Evolutionary conservation across 2,113 vertebrate genomes (phyloP).

Genomic region (Phyllostomus hastatus): DNA sequence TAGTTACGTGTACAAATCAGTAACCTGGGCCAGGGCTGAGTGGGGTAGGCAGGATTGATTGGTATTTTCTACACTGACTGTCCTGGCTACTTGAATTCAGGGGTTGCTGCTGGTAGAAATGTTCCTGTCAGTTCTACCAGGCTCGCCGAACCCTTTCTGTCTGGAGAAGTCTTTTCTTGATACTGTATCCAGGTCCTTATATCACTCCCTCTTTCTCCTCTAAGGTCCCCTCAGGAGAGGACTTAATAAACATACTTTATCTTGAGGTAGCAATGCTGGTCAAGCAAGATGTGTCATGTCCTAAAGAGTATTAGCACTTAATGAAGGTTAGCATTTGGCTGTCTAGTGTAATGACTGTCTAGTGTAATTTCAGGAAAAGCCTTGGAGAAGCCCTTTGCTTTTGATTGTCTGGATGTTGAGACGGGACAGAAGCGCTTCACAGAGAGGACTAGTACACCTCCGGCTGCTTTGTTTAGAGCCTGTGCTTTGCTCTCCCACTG

Average conservation of each 20-base stretch:
- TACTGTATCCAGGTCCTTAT: background rate
- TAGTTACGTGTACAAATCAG: background rate
- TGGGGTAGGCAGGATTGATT: background rate
- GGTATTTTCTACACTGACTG: background rate
- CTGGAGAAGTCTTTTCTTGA: background rate
- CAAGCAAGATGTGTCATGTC: background rate
- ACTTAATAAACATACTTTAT: background rate
- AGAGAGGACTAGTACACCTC: no score
- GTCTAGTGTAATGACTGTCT: background rate
- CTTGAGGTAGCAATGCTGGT: background rate
- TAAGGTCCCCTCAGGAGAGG: background rate
- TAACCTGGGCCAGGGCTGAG: no score
- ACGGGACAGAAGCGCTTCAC: rapidly evolving
- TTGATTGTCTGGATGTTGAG: background rate
- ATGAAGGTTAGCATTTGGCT: background rate
- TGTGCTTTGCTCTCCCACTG: background rate
- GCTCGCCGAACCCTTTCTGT: background rate
- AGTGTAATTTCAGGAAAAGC: background rate
- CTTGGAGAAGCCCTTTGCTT: background rate
- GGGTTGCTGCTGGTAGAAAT: background rate
- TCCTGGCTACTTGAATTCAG: background rate
- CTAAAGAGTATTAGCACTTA: background rate
- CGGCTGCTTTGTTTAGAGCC: background rate
- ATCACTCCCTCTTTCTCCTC: background rate
- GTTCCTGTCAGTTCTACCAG: background rate